Evolutionary conservation across 2,113 vertebrate genomes (phyloP).

Genomic region (Oryzias javanicus): DNA sequence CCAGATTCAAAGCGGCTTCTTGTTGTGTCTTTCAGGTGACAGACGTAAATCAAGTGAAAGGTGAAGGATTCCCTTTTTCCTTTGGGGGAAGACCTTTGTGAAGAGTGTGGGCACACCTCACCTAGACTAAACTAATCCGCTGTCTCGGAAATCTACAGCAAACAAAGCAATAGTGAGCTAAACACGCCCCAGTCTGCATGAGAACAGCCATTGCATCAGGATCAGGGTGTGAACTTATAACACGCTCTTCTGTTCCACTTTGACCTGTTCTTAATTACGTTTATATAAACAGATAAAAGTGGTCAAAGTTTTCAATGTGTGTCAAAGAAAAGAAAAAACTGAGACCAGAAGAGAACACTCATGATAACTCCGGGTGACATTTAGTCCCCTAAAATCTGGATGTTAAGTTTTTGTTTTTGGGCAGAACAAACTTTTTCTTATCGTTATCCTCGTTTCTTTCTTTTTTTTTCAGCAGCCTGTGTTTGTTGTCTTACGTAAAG

Average conservation of each 20-base stretch:
- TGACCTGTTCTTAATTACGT: no score
- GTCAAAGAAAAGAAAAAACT: background rate
- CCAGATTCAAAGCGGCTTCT: no score
- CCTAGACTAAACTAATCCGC: background rate
- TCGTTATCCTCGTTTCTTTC: constrained; percentile 37
- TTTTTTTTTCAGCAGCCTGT: constrained; percentile 57
- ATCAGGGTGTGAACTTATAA: no score
- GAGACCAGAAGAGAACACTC: background rate
- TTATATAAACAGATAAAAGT: background rate
- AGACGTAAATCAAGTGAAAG: no score
- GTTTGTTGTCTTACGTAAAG: constrained; percentile 73
- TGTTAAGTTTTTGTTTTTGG: constrained; percentile 23
- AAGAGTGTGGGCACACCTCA: background rate
- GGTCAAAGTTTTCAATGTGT: background rate
- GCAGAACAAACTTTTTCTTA: constrained; percentile 28
- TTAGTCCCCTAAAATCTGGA: background rate
- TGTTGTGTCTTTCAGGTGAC: no score
- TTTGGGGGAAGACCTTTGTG: constrained; percentile 31
- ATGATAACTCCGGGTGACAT: no score
- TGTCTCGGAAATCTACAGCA: constrained; percentile 34
- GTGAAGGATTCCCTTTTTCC: constrained; percentile 44
- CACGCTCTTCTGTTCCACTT: no score
- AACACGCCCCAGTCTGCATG: constrained; percentile 51
- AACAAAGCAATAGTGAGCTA: constrained; percentile 25
- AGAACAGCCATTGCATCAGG: constrained; percentile 27